Evolutionary conservation across 2,113 vertebrate genomes (phyloP), one percentile per base, ranked within the genome.

Genomic region (Larimichthys crocea): DNA sequence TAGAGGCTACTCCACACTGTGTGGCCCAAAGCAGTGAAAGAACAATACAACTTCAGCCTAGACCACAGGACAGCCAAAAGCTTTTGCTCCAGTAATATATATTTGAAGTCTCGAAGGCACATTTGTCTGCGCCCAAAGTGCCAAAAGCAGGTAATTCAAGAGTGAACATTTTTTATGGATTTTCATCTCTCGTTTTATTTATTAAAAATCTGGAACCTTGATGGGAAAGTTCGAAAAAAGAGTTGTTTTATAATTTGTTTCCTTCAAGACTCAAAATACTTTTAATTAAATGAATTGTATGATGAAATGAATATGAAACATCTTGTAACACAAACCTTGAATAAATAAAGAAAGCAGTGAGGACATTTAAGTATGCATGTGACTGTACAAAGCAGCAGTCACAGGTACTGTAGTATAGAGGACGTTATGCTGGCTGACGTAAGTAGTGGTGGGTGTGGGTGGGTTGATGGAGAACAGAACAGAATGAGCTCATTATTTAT

Each of bases 401-500:
- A 40, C 44, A 16, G 44, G 29, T 11, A 2, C 48, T 22, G 56
- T 3, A 48, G 40, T 17, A 17, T 40, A 14, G 31, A 35, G 59
- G 40, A 26, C 44, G 19, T 61, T 35, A 52, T 24, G 20, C 3
- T 22, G 48, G 40, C 40, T 83, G 76, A 22, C 62, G 70, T 26
- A 8, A 49, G 22, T 2, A 6, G 56, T 48, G 69, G 53, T 8
- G 35, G 35, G 35, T 40, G 35, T 40, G 59, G 50, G 68, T 48
- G 46, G 4, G 17, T 4, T 4, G 8, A 50, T 6, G 56, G 61
- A 61, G 44, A 20, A 69, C 52, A 29, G 50, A 74, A 31, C 35
- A 72, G 53, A 42, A 56, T 7, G 63, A 64, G 46, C 71, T 84
- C 46, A 85, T 85, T 72, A 83, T 74, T 80, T 74, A 87, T 83